Percentiles rank a stretch among this genome's conserved stretches.
phyloP scores from a whole-genome alignment of 2,797 vertebrate genomes.

The Platalea minor region DNA sequence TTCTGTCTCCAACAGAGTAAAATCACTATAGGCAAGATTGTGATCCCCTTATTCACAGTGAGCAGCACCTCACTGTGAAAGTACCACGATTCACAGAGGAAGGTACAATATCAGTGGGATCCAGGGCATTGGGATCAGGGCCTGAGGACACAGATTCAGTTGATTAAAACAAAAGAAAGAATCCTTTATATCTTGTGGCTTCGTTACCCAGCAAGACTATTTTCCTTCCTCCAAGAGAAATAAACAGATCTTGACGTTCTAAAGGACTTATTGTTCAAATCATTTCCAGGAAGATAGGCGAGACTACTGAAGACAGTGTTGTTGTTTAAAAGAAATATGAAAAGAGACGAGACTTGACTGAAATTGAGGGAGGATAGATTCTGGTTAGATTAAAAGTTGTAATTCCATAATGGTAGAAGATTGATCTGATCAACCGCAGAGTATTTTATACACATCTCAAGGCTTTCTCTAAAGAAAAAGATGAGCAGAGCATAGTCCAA shows the following conservation, averaged over 20 bases:
- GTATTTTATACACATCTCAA: constrained; percentile 12
- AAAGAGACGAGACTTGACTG: not conserved
- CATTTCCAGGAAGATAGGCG: constrained; percentile 38
- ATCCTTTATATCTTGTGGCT: not conserved
- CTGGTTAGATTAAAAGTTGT: constrained; percentile 50
- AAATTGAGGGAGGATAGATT: constrained; percentile 10
- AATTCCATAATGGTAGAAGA: constrained; percentile 50
- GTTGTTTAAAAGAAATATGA: constrained; percentile 30
- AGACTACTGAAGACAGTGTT: constrained; percentile 11
- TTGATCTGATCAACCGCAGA: constrained; percentile 19
- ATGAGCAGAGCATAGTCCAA: not conserved
- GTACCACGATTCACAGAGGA: not conserved
- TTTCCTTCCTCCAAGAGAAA: constrained; percentile 52
- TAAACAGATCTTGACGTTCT: constrained; percentile 48
- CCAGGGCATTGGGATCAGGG: not conserved
- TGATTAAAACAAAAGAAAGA: constrained; percentile 52
- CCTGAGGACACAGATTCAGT: not conserved
- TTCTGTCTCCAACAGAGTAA: not conserved
- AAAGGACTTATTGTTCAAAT: constrained; percentile 52
- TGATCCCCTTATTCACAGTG: not conserved
- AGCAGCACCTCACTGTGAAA: not conserved
- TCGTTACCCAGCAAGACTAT: constrained; percentile 16
- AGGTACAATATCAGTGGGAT: not conserved
- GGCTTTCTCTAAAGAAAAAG: not conserved
- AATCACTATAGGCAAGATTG: not conserved